These are phyloP conservation scores for Andrena trimmerana DNA, from an alignment of 2,888 invertebrate species.

Conservation along the genomic window DNA sequence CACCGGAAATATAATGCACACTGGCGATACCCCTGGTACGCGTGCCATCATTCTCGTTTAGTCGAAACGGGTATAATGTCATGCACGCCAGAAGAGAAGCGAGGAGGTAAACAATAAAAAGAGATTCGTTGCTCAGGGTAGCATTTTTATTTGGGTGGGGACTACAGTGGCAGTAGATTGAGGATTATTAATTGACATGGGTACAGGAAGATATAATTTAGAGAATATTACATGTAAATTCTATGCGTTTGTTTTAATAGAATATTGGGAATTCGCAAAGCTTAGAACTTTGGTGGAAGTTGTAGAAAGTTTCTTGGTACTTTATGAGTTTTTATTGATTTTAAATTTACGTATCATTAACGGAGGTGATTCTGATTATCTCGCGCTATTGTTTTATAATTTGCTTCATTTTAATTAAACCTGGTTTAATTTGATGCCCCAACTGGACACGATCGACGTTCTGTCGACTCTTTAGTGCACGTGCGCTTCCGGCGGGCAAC, in stretches of 20 bases:
- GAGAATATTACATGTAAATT: not conserved
- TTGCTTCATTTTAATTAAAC: slow-evolving; percentile 47
- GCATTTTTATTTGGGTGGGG: not conserved
- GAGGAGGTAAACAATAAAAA: not conserved
- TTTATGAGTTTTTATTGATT: not conserved
- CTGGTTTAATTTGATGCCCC: slow-evolving; percentile 44
- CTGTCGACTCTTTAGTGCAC: slow-evolving; percentile 38
- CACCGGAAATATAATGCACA: not conserved
- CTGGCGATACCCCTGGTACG: slow-evolving; percentile 9
- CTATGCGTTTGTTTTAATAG: not conserved
- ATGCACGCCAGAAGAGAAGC: not conserved
- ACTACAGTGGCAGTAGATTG: too few relatives aligned
- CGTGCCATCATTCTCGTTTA: slow-evolving; percentile 9
- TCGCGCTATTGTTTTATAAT: slow-evolving; percentile 41
- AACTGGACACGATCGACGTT: slow-evolving; percentile 38
- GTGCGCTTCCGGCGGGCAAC: slow-evolving; percentile 40
- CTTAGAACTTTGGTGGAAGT: not conserved
- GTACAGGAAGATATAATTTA: too few relatives aligned
- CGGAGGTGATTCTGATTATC: slow-evolving; percentile 23
- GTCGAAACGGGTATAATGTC: not conserved
- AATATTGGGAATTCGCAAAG: not conserved
- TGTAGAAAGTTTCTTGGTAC: not conserved
- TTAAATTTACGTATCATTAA: slow-evolving; percentile 8
- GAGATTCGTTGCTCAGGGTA: not conserved
- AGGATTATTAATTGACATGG: too few relatives aligned